Conservation (phyloP, 2,888 invertebrate species). For the Aplocera efformata region DNA sequence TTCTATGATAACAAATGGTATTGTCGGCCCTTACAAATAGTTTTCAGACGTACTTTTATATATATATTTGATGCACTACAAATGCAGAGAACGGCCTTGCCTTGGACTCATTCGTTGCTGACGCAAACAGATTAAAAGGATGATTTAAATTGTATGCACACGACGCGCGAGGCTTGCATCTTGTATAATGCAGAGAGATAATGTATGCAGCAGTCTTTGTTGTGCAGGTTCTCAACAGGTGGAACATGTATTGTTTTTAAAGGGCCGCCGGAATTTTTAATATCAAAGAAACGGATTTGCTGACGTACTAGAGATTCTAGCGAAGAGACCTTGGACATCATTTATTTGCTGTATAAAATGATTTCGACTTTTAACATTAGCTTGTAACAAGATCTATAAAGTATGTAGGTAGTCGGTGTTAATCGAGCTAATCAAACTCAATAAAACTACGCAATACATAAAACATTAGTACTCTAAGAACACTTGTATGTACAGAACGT, state of each 20-base stretch:
- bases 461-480: too few relatives aligned
- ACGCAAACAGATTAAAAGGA: conserved; percentile 38
- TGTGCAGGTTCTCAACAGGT: conserved; percentile 33
- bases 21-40: too few relatives aligned
- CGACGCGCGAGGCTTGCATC: conserved; percentile 24
- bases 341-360: neutral
- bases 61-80: conserved; percentile 31
- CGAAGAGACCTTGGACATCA: neutral
- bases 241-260: conserved; percentile 22
- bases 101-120: conserved; percentile 33
- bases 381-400: too few relatives aligned
- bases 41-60: conserved; percentile 11
- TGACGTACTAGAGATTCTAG: too few relatives aligned
- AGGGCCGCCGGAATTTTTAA: conserved; percentile 7
- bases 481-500: too few relatives aligned
- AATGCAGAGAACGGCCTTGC: conserved; percentile 34
- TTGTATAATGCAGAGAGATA: conserved; percentile 21
- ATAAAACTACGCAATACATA: too few relatives aligned
- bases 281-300: neutral
- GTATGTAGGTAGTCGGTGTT: too few relatives aligned
- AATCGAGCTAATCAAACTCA: too few relatives aligned
- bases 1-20: too few relatives aligned
- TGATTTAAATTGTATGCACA: conserved; percentile 38
- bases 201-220: conserved; percentile 28
- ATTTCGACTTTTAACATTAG: too few relatives aligned